Evolutionary conservation across 2,113 vertebrate genomes (phyloP), one percentile per base, ranked within the genome.

Genomic region (Zapornia atra): DNA sequence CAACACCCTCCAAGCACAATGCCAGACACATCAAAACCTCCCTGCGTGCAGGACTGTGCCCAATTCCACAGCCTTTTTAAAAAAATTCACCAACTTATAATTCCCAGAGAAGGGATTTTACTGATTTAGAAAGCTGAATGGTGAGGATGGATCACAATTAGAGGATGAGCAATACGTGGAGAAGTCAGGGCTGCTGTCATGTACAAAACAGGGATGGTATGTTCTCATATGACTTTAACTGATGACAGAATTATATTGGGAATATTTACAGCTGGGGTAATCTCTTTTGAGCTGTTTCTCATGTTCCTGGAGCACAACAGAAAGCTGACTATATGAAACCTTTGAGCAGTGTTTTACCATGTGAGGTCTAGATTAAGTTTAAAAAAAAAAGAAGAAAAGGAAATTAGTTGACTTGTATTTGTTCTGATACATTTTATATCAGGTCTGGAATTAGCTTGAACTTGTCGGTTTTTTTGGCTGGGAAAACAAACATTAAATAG

Each of bases 401-500:
- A n/a, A n/a, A n/a, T n/a, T n/a, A n/a, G 24, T 50, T 86, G 72
- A 69, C 36, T 73, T 77, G 50, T 1, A 71, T 42, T 44, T 70
- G 46, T 85, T 71, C 59, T 0, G 1, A 56, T 82, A 79, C 77
- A 40, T 86, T 94, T 96, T 86, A 71, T n/a, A 87, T 53, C 73
- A 90, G 82, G 22, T 28, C 42, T 88, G 61, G 87, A 98, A 94
- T 94, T 77, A 96, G 64, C 93, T 90, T 92, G 90, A 80, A 72
- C 82, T 93, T 88, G n/a, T 66, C 33, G 2, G 51, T 85, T 64
- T 56, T 56, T 95, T 92, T 95, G 72, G 69, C 33, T 90, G 38
- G 44, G 68, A 85, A 97, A 97, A 96, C 81, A 91, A 95, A 94
- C 84, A 88, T 82, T 63, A 84, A 97, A 87, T 76, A 78, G 77